Percentiles rank a stretch among this genome's conserved stretches.
phyloP scores from a whole-genome alignment of 1,140 invertebrate species.

The Contarinia nasturtii region DNA sequence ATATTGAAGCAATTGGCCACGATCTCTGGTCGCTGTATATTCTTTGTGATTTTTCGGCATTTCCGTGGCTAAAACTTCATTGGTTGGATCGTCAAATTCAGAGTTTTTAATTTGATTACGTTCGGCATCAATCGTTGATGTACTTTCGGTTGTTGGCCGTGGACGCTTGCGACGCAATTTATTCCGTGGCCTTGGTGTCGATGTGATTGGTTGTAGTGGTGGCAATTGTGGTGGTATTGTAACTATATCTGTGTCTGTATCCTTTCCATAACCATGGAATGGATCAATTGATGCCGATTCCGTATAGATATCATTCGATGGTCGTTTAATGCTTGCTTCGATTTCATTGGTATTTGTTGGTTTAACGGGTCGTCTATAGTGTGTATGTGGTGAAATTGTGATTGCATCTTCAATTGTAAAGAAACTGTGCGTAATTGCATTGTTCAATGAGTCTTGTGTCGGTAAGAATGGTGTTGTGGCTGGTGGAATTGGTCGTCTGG shows the following conservation, averaged over 20 bases:
- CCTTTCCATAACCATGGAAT: not conserved
- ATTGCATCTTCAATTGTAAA: slow-evolving; percentile 5
- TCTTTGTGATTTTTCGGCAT: too few relatives aligned
- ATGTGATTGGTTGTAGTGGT: not conserved
- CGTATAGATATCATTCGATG: not conserved
- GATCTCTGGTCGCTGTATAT: too few relatives aligned
- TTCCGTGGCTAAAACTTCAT: too few relatives aligned
- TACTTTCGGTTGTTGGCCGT: not conserved
- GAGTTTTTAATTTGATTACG: too few relatives aligned
- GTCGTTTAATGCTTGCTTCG: not conserved
- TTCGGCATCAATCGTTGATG: too few relatives aligned
- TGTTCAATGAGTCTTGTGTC: not conserved
- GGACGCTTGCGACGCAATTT: not conserved
- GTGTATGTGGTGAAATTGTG: not conserved
- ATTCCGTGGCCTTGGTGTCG: not conserved
- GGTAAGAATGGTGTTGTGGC: not conserved
- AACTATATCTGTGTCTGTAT: not conserved
- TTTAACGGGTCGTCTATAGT: not conserved
- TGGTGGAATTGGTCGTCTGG: not conserved
- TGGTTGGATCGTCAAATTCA: too few relatives aligned
- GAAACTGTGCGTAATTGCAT: slow-evolving; percentile 1
- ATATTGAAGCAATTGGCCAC: too few relatives aligned
- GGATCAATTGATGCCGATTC: not conserved
- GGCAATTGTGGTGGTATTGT: not conserved
- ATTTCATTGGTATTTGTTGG: slow-evolving; percentile 1